Evolutionary conservation across 2,113 vertebrate genomes (phyloP).

Genomic region (Myocastor coypus): DNA sequence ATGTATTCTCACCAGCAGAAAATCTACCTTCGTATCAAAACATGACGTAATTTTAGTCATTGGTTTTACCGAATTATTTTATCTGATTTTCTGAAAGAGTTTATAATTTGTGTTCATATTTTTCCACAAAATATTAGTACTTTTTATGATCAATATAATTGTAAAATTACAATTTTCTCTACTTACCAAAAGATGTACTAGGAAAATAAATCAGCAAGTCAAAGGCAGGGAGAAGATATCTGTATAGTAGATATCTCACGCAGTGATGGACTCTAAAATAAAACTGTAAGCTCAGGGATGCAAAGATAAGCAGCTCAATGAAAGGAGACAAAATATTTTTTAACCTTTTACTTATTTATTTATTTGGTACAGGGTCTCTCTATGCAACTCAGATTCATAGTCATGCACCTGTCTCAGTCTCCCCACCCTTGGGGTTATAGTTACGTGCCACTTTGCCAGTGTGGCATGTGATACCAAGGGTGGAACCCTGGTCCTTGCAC

Average conservation of each 20-base stretch:
- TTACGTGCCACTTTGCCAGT: too few relatives aligned
- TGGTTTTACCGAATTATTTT: constrained; percentile 19
- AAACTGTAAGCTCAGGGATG: background rate
- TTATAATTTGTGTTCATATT: background rate
- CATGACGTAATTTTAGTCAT: background rate
- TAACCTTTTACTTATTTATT: too few relatives aligned
- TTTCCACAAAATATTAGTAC: background rate
- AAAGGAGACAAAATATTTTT: background rate
- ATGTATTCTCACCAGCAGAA: background rate
- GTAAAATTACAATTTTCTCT: background rate
- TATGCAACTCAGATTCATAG: too few relatives aligned
- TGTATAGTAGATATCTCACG: background rate
- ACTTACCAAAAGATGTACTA: background rate
- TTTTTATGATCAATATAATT: background rate
- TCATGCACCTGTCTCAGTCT: too few relatives aligned
- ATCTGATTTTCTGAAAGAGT: background rate
- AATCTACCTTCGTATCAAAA: background rate
- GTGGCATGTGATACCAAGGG: too few relatives aligned
- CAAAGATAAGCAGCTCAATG: background rate
- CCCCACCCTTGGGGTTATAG: too few relatives aligned
- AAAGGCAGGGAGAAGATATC: background rate
- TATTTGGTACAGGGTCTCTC: too few relatives aligned
- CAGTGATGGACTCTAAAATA: background rate
- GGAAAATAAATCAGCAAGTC: background rate
- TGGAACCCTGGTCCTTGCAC: too few relatives aligned